A percentile compares a stretch with the other conserved stretches of the same genome.
These are phyloP conservation scores for Orius insidiosus DNA, from an alignment of 1,140 invertebrate genomes.

Conservation along the genomic window DNA sequence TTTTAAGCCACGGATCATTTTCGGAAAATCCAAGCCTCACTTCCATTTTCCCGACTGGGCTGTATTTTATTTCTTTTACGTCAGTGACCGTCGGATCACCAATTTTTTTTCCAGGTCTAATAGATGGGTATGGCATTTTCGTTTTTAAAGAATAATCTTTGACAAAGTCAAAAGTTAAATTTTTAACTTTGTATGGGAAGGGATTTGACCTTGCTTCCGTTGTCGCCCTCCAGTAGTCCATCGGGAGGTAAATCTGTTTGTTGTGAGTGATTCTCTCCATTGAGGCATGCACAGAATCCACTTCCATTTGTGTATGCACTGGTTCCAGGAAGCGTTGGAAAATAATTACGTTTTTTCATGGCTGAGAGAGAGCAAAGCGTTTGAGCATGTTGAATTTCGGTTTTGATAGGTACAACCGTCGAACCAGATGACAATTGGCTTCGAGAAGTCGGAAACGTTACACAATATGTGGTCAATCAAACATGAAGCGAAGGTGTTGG, in stretches of 20 bases:
- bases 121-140: neutral
- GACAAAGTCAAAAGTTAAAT: neutral
- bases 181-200: neutral
- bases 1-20: too few species aligned
- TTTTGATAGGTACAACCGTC: conserved; percentile 25
- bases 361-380: conserved; percentile 22
- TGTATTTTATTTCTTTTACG: too few species aligned
- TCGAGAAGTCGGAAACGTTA: neutral
- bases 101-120: too few species aligned
- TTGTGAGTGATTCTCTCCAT: conserved; percentile 22
- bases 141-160: neutral
- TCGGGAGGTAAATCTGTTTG: conserved; percentile 18
- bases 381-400: conserved; percentile 23
- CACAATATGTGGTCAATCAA: conserved; percentile 22
- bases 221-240: conserved; percentile 14
- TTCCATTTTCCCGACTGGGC: too few species aligned
- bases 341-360: conserved; percentile 21
- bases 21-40: too few species aligned
- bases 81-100: too few species aligned
- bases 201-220: conserved; percentile 14
- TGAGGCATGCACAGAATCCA: conserved; percentile 24
- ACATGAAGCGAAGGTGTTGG: conserved; percentile 25
- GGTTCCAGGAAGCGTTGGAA: conserved; percentile 26
- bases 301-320: conserved; percentile 29
- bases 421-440: conserved; percentile 5